Base-by-base conservation (phyloP, 2,113 vertebrate species). In the Myotis yumanensis region DNA sequence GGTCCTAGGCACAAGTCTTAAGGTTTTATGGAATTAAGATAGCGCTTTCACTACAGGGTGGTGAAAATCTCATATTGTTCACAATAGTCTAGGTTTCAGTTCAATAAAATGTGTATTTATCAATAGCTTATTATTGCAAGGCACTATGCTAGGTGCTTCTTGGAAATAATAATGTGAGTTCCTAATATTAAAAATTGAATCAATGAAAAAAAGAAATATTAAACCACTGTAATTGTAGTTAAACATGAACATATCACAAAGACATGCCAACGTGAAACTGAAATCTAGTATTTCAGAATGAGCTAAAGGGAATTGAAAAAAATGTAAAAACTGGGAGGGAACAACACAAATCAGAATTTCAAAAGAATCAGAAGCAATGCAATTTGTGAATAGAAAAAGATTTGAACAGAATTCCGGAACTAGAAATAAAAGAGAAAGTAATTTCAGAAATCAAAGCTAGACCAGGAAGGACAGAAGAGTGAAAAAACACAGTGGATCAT, bases 361-460 rank as follows among this genome's bases (percentile, higher is more conserved):
- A 6, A 52, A 69, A 77, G 23, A 82, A 46, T 68, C 12, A 68
- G 28, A 92, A 77, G 22, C 57, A 77, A 69, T n/a, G 10, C 14
- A 68, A 43, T 54, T 77, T 35, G 43, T 52, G 48, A 86, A 30
- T 10, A 77, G 28, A 68, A 92, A 46, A 11, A 46, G 46, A 46
- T 46, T 10, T 46, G 48, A 86, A 35, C 15, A 77, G 28, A 68
- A 92, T 11, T 28, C 62, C 15, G 30, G 59, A 81, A 40, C 40
- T 76, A 1, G 10, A 66, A 85, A 40, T 32, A 62, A 69, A 54
- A 90, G 25, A 40, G 9, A 25, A 68, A 85, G 28, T 54, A 68
- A 92, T 86, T 86, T 46, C 82, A 92, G 35, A 86, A 86, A n/a
- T 77, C 59, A 86, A 77, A 22, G 28, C 59, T 54, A 46, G n/a